phyloP scores from a whole-genome alignment of 2,797 vertebrate species.

The Benthosema pterotum region DNA sequence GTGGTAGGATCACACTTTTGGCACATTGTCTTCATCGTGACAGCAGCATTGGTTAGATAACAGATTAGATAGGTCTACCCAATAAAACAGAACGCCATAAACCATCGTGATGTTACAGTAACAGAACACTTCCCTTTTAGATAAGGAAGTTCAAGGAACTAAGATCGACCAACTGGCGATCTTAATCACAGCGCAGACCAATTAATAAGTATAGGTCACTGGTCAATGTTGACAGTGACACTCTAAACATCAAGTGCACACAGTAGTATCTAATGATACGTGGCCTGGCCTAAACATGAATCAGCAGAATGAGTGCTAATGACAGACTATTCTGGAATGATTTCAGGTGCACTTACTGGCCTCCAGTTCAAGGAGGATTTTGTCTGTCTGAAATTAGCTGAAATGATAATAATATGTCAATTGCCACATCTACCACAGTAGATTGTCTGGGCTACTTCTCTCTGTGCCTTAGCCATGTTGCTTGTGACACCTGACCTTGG shows the following conservation, averaged over 20 bases:
- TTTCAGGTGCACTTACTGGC: not conserved
- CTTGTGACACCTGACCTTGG: slow-evolving; percentile 17
- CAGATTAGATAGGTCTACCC: slow-evolving; percentile 22
- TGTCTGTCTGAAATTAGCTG: not conserved
- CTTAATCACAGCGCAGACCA: not conserved
- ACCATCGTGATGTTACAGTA: slow-evolving; percentile 47
- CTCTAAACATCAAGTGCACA: not conserved
- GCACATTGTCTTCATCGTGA: slow-evolving; percentile 2
- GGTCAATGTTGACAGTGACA: not conserved
- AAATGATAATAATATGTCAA: not conserved
- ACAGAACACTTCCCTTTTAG: slow-evolving; percentile 20
- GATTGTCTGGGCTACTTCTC: not conserved
- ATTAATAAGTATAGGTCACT: slow-evolving; percentile 36
- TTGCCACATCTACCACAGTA: not conserved
- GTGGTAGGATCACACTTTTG: slow-evolving; percentile 3
- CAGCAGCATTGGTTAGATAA: not conserved
- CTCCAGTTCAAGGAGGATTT: no score
- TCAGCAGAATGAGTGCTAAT: not conserved
- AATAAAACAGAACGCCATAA: slow-evolving; percentile 34
- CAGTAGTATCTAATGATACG: slow-evolving; percentile 8
- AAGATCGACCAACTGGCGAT: slow-evolving; percentile 12
- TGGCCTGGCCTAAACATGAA: not conserved
- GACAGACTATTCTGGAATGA: not conserved
- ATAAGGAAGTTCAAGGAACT: slow-evolving; percentile 60
- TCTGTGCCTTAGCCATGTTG: not conserved